Percentiles rank a stretch among this genome's conserved stretches.
Conservation (phyloP, 2,113 vertebrate genomes). For the Apodemus speciosus region DNA sequence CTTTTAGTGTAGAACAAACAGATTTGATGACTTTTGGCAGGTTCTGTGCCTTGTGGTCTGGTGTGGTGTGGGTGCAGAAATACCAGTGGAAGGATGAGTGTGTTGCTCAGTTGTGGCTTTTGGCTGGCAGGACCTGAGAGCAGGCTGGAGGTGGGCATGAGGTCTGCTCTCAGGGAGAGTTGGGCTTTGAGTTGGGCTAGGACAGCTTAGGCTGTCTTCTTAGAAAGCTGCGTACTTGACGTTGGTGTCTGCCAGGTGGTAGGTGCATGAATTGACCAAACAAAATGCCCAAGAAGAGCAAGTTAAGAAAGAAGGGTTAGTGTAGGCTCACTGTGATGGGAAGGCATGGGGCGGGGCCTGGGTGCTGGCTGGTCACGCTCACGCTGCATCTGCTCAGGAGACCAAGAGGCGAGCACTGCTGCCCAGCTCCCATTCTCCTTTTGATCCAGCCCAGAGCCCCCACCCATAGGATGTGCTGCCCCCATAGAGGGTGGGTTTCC, state of each 20-base stretch:
- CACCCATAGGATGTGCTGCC: not conserved
- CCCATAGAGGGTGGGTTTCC: not conserved
- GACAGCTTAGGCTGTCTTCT: not conserved
- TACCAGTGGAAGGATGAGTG: not conserved
- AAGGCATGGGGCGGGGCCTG: too few species aligned
- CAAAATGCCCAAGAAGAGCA: not conserved
- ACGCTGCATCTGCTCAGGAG: not conserved
- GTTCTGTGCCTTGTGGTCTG: not conserved
- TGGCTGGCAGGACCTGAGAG: not conserved
- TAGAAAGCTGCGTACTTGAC: not conserved
- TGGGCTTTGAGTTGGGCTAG: not conserved
- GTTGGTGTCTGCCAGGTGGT: not conserved
- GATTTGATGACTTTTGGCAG: not conserved
- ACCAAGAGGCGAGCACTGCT: not conserved
- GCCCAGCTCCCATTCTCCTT: not conserved
- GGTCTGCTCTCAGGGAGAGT: not conserved
- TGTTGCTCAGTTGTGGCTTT: not conserved
- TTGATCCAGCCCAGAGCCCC: not conserved
- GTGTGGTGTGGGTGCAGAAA: not conserved
- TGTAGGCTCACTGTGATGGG: not conserved
- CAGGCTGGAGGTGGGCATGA: not conserved
- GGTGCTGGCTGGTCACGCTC: not conserved
- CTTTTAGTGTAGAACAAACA: not conserved
- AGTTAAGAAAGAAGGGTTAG: not conserved
- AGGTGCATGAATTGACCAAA: too few species aligned